Conservation (phyloP, 2,113 vertebrate genomes). For the Eudyptes chrysolophus region DNA sequence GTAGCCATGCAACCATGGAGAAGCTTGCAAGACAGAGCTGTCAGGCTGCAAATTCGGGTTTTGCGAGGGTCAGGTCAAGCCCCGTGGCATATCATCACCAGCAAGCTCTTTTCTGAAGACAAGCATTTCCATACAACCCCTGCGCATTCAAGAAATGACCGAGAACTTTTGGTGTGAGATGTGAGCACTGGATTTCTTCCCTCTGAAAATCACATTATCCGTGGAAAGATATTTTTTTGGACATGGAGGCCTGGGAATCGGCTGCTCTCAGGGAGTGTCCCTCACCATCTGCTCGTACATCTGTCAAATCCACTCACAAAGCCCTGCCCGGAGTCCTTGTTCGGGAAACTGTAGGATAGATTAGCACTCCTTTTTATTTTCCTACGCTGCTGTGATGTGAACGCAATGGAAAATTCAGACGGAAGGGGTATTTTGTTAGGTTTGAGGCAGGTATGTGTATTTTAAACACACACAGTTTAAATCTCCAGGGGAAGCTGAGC, state of each 20-base stretch:
- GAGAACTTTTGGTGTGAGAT: not conserved
- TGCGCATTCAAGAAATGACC: not conserved
- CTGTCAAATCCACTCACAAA: slow-evolving; percentile 51
- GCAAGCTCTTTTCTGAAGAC: not conserved
- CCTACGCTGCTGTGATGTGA: not conserved
- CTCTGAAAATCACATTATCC: slow-evolving; percentile 57
- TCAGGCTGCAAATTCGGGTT: accelerated
- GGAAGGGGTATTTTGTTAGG: not conserved
- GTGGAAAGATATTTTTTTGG: slow-evolving; percentile 21
- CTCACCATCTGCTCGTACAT: slow-evolving; percentile 46
- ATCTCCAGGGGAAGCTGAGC: not conserved
- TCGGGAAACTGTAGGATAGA: slow-evolving; percentile 20
- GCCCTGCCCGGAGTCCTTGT: not conserved
- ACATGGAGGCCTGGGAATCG: slow-evolving; percentile 39
- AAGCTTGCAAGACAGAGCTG: not conserved
- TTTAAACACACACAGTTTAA: not conserved
- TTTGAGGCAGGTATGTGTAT: not conserved
- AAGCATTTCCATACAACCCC: not conserved
- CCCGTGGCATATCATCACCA: not conserved
- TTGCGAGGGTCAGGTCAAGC: not conserved
- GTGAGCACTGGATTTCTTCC: not conserved
- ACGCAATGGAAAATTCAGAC: not conserved
- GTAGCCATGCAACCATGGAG: not conserved
- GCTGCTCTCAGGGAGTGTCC: slow-evolving; percentile 25
- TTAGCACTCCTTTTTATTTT: slow-evolving; percentile 32